Percentiles rank a stretch among this genome's conserved stretches.
phyloP scores from a whole-genome alignment of 1,140 invertebrate genomes.

The Hypsibius dujardini region DNA sequence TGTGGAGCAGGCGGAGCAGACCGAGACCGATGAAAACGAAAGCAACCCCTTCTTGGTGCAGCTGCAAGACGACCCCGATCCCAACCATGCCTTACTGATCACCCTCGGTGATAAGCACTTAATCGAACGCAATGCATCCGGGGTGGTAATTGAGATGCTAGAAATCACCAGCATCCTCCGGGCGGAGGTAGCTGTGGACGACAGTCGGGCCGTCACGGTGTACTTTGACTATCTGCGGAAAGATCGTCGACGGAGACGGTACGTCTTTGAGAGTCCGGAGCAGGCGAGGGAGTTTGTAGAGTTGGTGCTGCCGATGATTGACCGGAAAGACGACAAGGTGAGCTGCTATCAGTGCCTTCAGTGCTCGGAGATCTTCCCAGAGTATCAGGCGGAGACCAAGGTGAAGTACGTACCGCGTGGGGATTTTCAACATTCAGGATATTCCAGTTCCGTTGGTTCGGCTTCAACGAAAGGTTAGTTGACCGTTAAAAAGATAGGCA shows the following conservation, averaged over 20 bases:
- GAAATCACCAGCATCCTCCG: neutral
- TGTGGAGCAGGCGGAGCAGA: neutral
- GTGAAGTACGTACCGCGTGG: neutral
- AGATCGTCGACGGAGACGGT: neutral
- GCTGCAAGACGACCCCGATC: neutral
- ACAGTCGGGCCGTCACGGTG: neutral
- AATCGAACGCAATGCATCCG: neutral
- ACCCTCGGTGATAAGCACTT: neutral
- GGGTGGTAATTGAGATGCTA: slow-evolving; percentile 10
- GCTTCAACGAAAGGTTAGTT: neutral
- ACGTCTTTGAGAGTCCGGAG: neutral
- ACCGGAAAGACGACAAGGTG: neutral
- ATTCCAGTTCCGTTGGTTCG: slow-evolving; percentile 5
- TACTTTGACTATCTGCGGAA: slow-evolving; percentile 13
- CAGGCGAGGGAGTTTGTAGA: neutral
- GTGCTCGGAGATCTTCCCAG: neutral
- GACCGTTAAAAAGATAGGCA: too few species aligned
- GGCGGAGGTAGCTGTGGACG: neutral
- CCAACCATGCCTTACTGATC: neutral
- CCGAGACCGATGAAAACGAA: slow-evolving; percentile 8
- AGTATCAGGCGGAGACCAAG: slow-evolving; percentile 9
- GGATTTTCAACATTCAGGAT: neutral
- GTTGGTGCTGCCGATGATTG: neutral
- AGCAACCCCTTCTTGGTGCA: neutral
- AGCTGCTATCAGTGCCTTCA: neutral